Evolutionary conservation across 2,797 vertebrate genomes (phyloP), one percentile per base, ranked within the genome.

Genomic region (Sebastes matsubarae): DNA sequence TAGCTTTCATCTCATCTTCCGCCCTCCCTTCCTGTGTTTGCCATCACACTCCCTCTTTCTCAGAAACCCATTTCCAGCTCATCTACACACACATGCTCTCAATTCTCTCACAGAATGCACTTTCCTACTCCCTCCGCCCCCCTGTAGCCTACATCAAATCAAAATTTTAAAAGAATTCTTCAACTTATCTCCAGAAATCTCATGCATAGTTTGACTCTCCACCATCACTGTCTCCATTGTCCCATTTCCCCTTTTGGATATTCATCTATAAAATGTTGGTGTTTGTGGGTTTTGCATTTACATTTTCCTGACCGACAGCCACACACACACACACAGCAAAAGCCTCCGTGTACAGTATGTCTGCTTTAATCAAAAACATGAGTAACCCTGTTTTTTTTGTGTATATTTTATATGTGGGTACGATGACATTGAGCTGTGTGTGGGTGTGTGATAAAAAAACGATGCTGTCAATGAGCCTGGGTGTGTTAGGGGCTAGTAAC

Each of bases 21-120:
- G 4, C 61, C 78, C 78, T 79, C 67, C 64, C 38, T 70, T 79
- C 59, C 55, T 77, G 36, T 79, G 66, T 81, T 69, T 46, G 20
- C 74, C 24, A 63, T 84, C 46, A 64, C 52, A 63, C 68, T 72
- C 42, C 25, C 52, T 79, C 66, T 70, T 81, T 88, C 75, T 77
- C 77, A 74, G 67, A 88, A 85, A 81, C 46, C 46, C 74, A 84
- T 85, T 86, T 87, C 70, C 72, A 75, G 67, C 57, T 87, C 66
- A 85, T 84, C 65, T 75, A 72, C 75, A 73, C 70, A 74, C 68
- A 79, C 29, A 71, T 20, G 30, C 79, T 68, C 68, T 72, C 72
- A 79, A 69, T 80, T 86, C 52, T 69, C 52, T 42, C 34, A 54
- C 36, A 66, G 14, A 80, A 81, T 57, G 42, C 20, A 63, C 16